phyloP scores from a whole-genome alignment of 2,113 vertebrate genomes.

The Collichthys lucidus region DNA sequence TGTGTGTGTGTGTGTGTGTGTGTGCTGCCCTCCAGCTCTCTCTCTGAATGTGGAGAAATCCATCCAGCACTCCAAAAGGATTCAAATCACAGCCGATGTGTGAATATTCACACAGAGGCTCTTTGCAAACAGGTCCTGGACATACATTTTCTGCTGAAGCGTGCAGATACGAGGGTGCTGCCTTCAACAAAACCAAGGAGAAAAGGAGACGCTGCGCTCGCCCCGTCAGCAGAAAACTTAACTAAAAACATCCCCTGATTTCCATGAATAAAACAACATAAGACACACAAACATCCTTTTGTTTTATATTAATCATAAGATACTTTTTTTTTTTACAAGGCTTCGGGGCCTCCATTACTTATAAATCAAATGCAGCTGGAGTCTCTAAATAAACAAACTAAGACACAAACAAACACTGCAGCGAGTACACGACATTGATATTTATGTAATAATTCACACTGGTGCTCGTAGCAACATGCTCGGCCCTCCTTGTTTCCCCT shows the following conservation, averaged over 20 bases:
- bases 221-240: not conserved
- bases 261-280: not conserved
- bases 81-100: not conserved
- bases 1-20: too few species aligned
- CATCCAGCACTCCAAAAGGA: not conserved
- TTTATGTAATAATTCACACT: not conserved
- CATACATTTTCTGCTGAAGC: not conserved
- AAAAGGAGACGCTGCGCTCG: not conserved
- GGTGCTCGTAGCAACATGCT: not conserved
- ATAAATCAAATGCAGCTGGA: constrained; percentile 7
- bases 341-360: not conserved
- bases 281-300: constrained; percentile 4
- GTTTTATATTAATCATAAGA: not conserved
- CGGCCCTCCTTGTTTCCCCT: not conserved
- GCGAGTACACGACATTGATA: not conserved
- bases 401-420: not conserved
- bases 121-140: not conserved
- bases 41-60: not conserved
- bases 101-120: not conserved
- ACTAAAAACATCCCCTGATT: not conserved
- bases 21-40: too few species aligned
- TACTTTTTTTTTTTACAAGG: not conserved
- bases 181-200: not conserved
- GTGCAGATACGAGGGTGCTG: not conserved
- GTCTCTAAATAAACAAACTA: constrained; percentile 7